Conservation (phyloP, 2,113 vertebrate genomes). For the Chaetorhynchus papuensis region DNA sequence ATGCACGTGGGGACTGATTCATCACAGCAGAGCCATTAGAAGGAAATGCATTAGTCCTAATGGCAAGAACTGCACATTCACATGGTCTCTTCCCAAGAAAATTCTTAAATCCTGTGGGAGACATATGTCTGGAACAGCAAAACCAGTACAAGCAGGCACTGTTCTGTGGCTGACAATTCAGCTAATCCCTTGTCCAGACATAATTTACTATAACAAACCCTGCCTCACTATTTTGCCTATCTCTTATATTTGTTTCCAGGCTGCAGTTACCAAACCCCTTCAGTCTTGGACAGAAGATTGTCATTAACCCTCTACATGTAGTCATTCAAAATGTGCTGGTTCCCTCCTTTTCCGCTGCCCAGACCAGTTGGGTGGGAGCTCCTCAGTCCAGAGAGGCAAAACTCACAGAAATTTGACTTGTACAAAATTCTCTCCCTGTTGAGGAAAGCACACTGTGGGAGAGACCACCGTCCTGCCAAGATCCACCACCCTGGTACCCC, state of each 20-base stretch:
- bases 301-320: background rate
- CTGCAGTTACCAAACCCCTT: background rate
- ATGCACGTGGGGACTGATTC: background rate
- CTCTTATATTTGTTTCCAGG: background rate
- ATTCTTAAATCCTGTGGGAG: conserved; percentile 15
- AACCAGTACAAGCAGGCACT: background rate
- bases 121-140: background rate
- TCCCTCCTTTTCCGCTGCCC: background rate
- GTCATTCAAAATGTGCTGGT: background rate
- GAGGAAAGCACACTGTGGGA: fast-evolving
- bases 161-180: background rate
- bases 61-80: conserved; percentile 1
- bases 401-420: fast-evolving
- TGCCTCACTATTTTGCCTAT: background rate
- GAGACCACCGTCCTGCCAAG: background rate
- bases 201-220: background rate
- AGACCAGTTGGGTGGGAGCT: background rate
- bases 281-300: background rate
- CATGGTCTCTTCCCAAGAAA: conserved; percentile 10
- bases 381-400: background rate
- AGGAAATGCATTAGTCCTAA: conserved; percentile 54
- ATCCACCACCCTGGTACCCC: background rate
- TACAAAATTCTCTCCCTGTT: background rate
- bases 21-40: conserved; percentile 35
- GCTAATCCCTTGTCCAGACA: background rate